Evolutionary conservation across 2,888 invertebrate genomes (phyloP).

Genomic region (Cephus pygmeus): DNA sequence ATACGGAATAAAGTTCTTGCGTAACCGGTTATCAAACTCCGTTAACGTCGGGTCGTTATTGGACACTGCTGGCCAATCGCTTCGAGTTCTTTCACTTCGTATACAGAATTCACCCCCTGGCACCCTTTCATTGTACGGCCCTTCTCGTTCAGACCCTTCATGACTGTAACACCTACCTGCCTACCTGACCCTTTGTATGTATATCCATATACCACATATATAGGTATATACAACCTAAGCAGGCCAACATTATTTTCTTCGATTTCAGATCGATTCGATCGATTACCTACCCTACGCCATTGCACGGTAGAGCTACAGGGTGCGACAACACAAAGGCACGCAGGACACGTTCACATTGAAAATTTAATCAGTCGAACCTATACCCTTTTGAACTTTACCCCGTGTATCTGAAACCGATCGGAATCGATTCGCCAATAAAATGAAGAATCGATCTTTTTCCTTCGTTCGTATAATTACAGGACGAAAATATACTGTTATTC

Average conservation of each 20-base stretch:
- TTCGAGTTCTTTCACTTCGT: background rate
- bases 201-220: background rate
- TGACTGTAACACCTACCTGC: background rate
- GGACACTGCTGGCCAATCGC: constrained; percentile 2
- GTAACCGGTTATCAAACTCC: constrained; percentile 20
- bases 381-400: background rate
- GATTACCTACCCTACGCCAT: constrained; percentile 10
- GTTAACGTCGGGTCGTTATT: constrained; percentile 19
- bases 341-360: constrained; percentile 11
- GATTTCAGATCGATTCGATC: constrained; percentile 15
- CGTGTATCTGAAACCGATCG: background rate
- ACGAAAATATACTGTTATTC: background rate
- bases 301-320: constrained; percentile 6
- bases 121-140: background rate
- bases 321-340: constrained; percentile 4
- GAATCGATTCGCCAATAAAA: background rate
- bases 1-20: constrained; percentile 1
- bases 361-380: constrained; percentile 13
- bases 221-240: background rate
- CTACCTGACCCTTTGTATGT: background rate
- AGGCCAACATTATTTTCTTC: constrained; percentile 14
- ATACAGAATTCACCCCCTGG: constrained; percentile 9
- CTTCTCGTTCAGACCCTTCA: background rate
- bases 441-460: background rate
- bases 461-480: background rate